A percentile compares a stretch with the other conserved stretches of the same genome.
phyloP scores from a whole-genome alignment of 2,888 invertebrate genomes.

The Eulithis testata region DNA sequence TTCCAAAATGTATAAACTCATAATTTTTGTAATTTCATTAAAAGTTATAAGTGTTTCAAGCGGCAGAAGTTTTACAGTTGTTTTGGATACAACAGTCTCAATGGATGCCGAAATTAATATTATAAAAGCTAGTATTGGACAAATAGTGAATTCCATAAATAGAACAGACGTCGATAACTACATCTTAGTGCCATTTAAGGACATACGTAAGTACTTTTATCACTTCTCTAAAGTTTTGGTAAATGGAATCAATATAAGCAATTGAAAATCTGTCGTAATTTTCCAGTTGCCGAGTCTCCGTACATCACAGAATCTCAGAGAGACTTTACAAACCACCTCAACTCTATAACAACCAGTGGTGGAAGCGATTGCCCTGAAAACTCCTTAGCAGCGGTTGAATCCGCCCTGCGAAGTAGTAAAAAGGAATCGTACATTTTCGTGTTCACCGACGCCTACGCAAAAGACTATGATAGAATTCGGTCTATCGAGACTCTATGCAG shows the following conservation, averaged over 20 bases:
- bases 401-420: constrained; percentile 55
- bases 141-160: constrained; percentile 36
- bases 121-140: constrained; percentile 51
- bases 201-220: constrained; percentile 42
- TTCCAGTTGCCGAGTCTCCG: constrained; percentile 48
- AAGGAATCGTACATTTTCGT: constrained; percentile 33
- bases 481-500: constrained; percentile 48
- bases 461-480: constrained; percentile 46
- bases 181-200: constrained; percentile 53
- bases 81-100: constrained; percentile 60
- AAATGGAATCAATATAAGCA: too few relatives aligned
- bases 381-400: constrained; percentile 61
- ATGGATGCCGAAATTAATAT: constrained; percentile 59
- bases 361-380: constrained; percentile 63
- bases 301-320: constrained; percentile 30
- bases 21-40: constrained; percentile 11
- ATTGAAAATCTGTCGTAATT: not conserved
- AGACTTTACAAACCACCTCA: constrained; percentile 42
- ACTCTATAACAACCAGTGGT: constrained; percentile 44
- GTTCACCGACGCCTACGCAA: constrained; percentile 63
- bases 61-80: constrained; percentile 59
- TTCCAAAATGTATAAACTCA: constrained; percentile 28
- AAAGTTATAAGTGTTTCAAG: constrained; percentile 11
- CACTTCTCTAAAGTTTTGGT: too few relatives aligned
- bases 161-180: constrained; percentile 42